Percentiles rank a stretch among this genome's conserved stretches.
phyloP scores from a whole-genome alignment of 1,140 invertebrate species.

The Rhopalosiphum maidis region DNA sequence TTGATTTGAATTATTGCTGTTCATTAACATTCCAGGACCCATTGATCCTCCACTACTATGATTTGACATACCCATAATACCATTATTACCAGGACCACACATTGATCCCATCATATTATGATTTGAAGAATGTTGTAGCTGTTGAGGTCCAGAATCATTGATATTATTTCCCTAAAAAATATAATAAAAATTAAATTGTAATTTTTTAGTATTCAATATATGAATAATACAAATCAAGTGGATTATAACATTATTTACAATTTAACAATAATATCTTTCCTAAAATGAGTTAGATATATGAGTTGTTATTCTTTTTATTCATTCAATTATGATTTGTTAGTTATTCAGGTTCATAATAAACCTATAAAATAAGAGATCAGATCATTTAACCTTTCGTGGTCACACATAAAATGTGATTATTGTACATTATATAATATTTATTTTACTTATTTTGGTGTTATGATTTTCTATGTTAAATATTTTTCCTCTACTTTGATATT shows the following conservation, averaged over 20 bases:
- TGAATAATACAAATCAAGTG: neutral
- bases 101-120: constrained; percentile 44
- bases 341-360: neutral
- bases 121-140: constrained; percentile 29
- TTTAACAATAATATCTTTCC: neutral
- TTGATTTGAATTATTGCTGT: constrained; percentile 33
- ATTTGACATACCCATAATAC: constrained; percentile 44
- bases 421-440: too few relatives aligned
- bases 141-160: constrained; percentile 46
- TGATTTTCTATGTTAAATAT: too few relatives aligned
- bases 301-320: too few relatives aligned
- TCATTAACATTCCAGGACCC: constrained; percentile 51
- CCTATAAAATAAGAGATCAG: neutral
- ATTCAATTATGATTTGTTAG: neutral
- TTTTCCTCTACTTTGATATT: neutral
- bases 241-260: neutral
- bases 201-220: neutral
- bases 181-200: neutral
- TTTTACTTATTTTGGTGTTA: too few relatives aligned
- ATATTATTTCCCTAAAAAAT: constrained; percentile 54
- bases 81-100: constrained; percentile 43
- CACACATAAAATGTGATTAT: too few relatives aligned
- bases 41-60: constrained; percentile 41
- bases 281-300: neutral
- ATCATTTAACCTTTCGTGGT: too few relatives aligned